Conservation (phyloP, 2,888 invertebrate genomes). For the Syrphus vitripennis region DNA sequence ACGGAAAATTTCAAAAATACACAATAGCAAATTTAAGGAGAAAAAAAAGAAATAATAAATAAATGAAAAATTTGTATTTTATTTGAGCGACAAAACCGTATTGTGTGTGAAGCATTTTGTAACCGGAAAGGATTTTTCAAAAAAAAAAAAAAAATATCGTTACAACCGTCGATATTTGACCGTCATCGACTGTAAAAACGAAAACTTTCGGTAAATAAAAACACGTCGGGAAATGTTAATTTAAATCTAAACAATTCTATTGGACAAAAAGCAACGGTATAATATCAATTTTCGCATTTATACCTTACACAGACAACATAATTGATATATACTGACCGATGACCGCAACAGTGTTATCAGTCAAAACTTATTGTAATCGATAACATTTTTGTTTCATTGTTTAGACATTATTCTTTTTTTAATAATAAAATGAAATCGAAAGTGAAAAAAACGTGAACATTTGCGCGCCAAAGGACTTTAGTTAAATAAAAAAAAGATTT, state of each 20-base stretch:
- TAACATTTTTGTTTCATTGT: conserved; percentile 31
- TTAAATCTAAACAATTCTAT: not conserved
- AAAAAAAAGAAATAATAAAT: conserved; percentile 18
- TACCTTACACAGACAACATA: not conserved
- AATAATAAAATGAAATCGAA: conserved; percentile 39
- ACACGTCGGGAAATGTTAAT: not conserved
- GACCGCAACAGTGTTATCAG: conserved; percentile 42
- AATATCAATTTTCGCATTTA: conserved; percentile 12
- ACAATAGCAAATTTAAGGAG: not conserved
- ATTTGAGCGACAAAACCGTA: conserved; percentile 45
- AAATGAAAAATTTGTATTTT: not conserved
- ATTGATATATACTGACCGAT: conserved; percentile 1
- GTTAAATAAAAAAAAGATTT: not conserved
- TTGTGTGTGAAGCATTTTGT: conserved; percentile 27
- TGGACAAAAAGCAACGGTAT: not conserved
- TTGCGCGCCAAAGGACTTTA: conserved; percentile 62
- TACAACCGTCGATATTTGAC: not conserved
- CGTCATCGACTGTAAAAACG: not conserved
- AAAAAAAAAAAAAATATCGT: not conserved
- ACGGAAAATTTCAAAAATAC: conserved; percentile 57
- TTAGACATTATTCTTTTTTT: too few species aligned
- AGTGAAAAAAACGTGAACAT: conserved; percentile 24
- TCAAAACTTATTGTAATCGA: conserved; percentile 38
- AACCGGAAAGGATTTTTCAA: not conserved
- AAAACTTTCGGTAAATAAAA: not conserved